These are phyloP conservation scores for Rhynchomys soricoides DNA, from an alignment of 2,113 vertebrate genomes.

Conservation along the genomic window DNA sequence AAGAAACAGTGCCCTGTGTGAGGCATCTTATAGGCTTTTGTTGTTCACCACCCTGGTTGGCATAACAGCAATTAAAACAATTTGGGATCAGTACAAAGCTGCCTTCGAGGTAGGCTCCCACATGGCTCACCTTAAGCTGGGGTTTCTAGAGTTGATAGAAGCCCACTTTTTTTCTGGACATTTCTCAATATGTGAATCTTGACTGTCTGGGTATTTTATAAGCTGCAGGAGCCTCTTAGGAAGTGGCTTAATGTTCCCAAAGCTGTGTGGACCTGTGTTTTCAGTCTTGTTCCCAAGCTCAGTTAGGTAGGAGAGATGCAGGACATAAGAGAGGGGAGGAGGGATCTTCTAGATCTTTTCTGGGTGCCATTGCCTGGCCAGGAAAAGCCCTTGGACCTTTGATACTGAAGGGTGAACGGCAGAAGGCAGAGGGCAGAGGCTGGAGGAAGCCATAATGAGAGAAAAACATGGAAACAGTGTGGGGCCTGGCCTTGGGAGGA, in stretches of 20 bases:
- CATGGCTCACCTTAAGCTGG: neutral
- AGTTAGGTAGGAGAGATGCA: neutral
- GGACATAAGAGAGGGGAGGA: neutral
- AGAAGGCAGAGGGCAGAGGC: neutral
- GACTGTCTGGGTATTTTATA: constrained; percentile 21
- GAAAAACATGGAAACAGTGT: neutral
- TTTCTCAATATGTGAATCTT: neutral
- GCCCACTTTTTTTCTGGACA: constrained; percentile 9
- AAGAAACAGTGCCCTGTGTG: neutral
- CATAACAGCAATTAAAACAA: constrained; percentile 69
- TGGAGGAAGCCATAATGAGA: neutral
- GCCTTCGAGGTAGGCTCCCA: constrained; percentile 62
- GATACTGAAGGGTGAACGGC: neutral
- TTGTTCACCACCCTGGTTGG: constrained; percentile 44
- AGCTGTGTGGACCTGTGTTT: constrained; percentile 35
- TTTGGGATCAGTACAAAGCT: constrained; percentile 68
- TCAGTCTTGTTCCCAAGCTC: neutral
- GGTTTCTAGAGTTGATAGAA: constrained; percentile 28
- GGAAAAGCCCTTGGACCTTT: neutral
- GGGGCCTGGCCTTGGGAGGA: neutral
- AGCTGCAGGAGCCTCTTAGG: neutral
- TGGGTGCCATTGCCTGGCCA: neutral
- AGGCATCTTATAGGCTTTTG: constrained; percentile 29
- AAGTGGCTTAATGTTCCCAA: constrained; percentile 2
- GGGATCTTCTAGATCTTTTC: neutral